Conservation (phyloP, 2,113 vertebrate species). For the Sinocyclocheilus maitianheensis region DNA sequence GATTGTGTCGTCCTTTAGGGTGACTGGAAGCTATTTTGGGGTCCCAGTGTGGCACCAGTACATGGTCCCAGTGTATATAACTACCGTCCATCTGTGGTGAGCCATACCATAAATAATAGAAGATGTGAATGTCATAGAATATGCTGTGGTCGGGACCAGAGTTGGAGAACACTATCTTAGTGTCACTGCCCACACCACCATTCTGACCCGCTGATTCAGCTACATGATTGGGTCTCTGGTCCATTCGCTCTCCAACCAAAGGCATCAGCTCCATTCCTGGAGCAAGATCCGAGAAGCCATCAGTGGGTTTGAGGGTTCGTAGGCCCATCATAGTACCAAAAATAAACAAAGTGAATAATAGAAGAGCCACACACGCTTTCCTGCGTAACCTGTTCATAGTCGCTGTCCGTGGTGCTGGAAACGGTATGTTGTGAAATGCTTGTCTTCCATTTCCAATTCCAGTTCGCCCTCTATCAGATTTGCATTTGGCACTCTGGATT, state of each 20-base stretch:
- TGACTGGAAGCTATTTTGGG: constrained; percentile 89
- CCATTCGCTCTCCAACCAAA: constrained; percentile 65
- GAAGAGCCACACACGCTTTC: constrained; percentile 83
- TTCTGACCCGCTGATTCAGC: constrained; percentile 63
- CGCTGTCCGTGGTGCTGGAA: constrained; percentile 66
- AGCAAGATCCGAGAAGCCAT: constrained; percentile 82
- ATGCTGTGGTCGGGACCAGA: constrained; percentile 75
- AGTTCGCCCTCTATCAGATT: neutral
- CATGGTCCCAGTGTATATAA: constrained; percentile 88
- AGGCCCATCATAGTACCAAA: constrained; percentile 90
- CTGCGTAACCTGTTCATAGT: constrained; percentile 84
- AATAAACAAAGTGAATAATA: constrained; percentile 87
- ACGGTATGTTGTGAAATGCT: neutral
- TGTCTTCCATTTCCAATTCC: neutral
- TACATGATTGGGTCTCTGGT: constrained; percentile 63
- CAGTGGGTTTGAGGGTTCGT: constrained; percentile 83
- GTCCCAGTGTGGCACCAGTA: constrained; percentile 91
- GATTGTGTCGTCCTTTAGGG: constrained; percentile 82
- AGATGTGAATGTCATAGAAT: constrained; percentile 86
- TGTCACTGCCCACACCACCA: constrained; percentile 66
- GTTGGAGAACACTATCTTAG: constrained; percentile 76
- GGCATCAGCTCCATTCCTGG: constrained; percentile 77
- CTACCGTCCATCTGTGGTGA: constrained; percentile 76
- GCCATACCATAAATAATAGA: constrained; percentile 91
- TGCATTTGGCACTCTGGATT: neutral